These are phyloP conservation scores for Leptinotarsa tumamoca DNA, from an alignment of 2,888 invertebrate genomes.

Conservation along the genomic window DNA sequence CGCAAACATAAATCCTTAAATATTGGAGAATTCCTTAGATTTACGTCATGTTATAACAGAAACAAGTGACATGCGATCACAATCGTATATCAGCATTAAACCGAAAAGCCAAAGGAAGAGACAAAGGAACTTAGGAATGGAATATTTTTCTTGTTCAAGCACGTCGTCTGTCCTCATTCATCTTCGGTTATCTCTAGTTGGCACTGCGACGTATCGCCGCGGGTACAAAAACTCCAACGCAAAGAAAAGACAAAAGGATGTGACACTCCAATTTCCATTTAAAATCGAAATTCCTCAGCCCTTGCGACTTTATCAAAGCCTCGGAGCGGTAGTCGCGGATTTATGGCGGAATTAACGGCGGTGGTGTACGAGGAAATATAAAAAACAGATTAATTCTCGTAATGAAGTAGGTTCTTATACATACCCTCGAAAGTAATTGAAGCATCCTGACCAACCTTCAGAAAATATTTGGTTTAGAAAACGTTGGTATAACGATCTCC, in stretches of 20 bases:
- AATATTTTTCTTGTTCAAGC: conserved; percentile 64
- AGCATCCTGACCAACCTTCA: not conserved
- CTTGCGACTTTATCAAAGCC: conserved; percentile 57
- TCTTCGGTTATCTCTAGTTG: conserved; percentile 64
- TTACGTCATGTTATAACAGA: conserved; percentile 49
- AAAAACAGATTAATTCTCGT: not conserved
- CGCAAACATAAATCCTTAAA: conserved; percentile 55
- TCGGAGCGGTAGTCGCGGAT: conserved; percentile 56
- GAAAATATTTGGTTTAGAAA: no score
- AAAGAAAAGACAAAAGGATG: conserved; percentile 65
- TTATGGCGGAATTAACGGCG: conserved; percentile 40
- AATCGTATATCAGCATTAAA: conserved; percentile 57
- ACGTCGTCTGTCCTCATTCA: conserved; percentile 62
- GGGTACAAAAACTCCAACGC: conserved; percentile 60
- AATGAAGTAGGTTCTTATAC: no score
- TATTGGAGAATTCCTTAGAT: conserved; percentile 55
- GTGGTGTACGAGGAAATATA: conserved; percentile 13
- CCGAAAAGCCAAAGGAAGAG: conserved; percentile 56
- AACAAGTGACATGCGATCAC: conserved; percentile 51
- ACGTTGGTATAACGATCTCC: no score
- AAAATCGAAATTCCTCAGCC: conserved; percentile 63
- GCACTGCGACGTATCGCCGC: conserved; percentile 61
- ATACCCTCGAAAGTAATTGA: not conserved
- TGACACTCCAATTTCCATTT: conserved; percentile 68
- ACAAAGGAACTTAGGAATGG: conserved; percentile 62